Evolutionary conservation across 2,888 invertebrate genomes (phyloP), one percentile per base, ranked within the genome.

Genomic region (Aproaerema taeniolella): DNA sequence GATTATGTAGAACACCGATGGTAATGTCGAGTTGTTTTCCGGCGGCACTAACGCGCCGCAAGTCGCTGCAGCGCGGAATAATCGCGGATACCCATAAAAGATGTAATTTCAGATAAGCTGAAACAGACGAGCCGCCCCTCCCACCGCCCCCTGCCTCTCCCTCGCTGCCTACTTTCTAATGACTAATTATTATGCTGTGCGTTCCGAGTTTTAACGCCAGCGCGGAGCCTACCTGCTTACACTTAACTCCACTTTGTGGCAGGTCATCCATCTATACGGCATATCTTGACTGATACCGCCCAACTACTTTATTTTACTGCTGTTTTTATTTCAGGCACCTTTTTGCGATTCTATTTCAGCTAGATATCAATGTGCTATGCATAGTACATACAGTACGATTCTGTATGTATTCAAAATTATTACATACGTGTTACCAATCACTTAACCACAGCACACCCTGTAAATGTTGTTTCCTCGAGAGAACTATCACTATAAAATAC

Each of bases 51-150:
- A 77, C 79, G 81, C 76, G 79, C 81, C 77, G 71, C 82, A 79
- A 79, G 80, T 67, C 77, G 75, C 81, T 83, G 83, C 83, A 82
- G 80, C 82, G 81, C 82, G 79, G 85, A 83, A 86, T 85, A 83
- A 86, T 86, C 86, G 83, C 85, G 77, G 83, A 81, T 86, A 80
- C 81, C 83, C 86, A 85, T 86, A 86, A 86, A 85, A 86, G 86
- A 86, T 86, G 86, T 86, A 86, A 86, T 86, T 86, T 86, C 83
- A 86, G 86, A 86, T 86, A 85, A 85, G 81, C 85, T 83, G 83
- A 85, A 86, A 86, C 81, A 83, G 85, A 83, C 85, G 83, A 80
- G 80, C 82, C 56, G 78, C 79, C 76, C 82, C 81, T 66, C 64
- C 45, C 42, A 48, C 50, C 61, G 60, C 62, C 67, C 61, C 53